phyloP scores from a whole-genome alignment of 2,797 vertebrate genomes.

The Artibeus jamaicensis region DNA sequence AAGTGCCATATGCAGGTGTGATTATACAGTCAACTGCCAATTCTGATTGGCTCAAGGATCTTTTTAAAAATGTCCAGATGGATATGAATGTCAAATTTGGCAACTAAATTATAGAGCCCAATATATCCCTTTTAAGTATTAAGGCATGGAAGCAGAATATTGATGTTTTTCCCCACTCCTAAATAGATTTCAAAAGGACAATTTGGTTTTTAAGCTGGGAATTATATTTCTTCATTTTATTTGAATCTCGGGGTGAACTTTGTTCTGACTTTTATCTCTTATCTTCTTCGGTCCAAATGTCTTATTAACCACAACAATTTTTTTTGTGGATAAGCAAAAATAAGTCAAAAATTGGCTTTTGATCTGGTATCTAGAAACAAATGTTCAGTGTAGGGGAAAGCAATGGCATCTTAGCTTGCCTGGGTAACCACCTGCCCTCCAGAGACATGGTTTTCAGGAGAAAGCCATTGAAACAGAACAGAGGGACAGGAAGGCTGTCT shows the following conservation, averaged over 20 bases:
- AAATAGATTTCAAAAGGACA: constrained; percentile 54
- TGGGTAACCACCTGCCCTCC: constrained; percentile 56
- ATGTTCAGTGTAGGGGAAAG: background rate
- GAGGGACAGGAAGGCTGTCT: background rate
- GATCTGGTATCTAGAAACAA: background rate
- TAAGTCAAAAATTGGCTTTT: constrained; percentile 16
- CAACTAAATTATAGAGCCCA: constrained; percentile 59
- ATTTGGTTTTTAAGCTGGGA: constrained; percentile 33
- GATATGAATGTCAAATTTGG: constrained; percentile 46
- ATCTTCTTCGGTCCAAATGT: constrained; percentile 34
- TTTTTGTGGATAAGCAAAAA: background rate
- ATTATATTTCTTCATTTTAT: constrained; percentile 38
- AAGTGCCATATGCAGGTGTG: constrained; percentile 74
- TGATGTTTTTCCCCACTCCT: background rate
- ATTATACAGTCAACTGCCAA: constrained; percentile 74
- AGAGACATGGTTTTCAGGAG: constrained; percentile 55
- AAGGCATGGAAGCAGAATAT: constrained; percentile 41
- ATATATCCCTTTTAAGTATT: constrained; percentile 57
- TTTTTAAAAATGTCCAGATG: constrained; percentile 65
- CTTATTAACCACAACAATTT: background rate
- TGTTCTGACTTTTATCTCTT: background rate
- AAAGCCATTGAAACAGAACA: constrained; percentile 47
- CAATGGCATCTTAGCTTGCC: background rate
- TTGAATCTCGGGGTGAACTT: constrained; percentile 26
- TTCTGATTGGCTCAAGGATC: constrained; percentile 65